Percentiles rank a stretch among this genome's conserved stretches.
Conservation (phyloP, 2,113 vertebrate genomes). For the Myotis davidii region DNA sequence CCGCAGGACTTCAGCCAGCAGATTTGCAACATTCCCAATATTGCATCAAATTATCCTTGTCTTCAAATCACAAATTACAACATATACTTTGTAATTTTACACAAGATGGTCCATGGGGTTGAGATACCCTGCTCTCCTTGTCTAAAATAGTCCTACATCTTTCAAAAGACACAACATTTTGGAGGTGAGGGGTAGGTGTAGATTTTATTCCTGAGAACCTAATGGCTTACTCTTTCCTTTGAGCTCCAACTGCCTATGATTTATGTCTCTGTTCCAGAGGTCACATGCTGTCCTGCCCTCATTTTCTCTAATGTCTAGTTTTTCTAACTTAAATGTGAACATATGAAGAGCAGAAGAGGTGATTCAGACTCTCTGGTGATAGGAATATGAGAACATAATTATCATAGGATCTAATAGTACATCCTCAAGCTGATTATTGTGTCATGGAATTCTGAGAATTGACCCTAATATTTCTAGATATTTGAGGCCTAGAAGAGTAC, state of each 20-base stretch:
- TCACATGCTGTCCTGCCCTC: neutral
- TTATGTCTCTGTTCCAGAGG: neutral
- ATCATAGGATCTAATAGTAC: neutral
- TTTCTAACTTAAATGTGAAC: neutral
- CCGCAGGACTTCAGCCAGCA: no score
- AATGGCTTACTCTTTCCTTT: neutral
- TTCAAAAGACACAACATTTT: neutral
- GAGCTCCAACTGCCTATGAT: neutral
- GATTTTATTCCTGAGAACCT: neutral
- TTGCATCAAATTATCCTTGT: neutral
- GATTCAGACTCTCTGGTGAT: neutral
- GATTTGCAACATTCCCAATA: no score
- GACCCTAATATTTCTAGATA: neutral
- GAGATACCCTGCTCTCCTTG: neutral
- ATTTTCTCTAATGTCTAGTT: neutral
- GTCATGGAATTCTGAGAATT: neutral
- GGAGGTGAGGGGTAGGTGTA: rapidly evolving
- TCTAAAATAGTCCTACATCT: neutral
- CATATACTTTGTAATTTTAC: neutral
- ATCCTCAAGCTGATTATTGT: neutral
- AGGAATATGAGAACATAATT: neutral
- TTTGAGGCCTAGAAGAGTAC: neutral
- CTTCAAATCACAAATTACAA: neutral
- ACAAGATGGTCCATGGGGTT: neutral
- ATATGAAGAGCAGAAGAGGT: rapidly evolving